Evolutionary conservation across 2,888 invertebrate species (phyloP), one percentile per base, ranked within the genome.

Genomic region (Pardosa pseudoannulata): DNA sequence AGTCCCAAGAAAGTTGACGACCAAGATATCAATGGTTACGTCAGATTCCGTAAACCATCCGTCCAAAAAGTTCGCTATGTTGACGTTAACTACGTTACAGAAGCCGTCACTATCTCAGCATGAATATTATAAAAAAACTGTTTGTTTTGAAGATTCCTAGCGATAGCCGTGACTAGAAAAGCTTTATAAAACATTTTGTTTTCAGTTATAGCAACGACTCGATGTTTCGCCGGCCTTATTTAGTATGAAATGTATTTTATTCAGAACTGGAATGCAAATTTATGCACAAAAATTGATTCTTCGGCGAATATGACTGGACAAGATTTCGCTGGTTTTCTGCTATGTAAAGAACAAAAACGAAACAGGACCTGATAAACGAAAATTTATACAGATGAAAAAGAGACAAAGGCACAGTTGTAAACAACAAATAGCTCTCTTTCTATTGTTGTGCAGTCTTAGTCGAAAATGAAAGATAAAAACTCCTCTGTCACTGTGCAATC

Each of bases 61-160:
- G 86, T 79, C 86, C 86, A 86, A 9, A 79, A 74, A 32, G 36
- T 85, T 28, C 67, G 65, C 39, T 86, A 86, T 36, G 73, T 86
- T 11, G 79, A 86, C 62, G 79, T 79, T 27, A 46, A 86, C 27
- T 86, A 86, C 64, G 79, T 86, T 64, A 65, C 79, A 6, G 86
- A 86, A 67, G 71, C 86, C 9, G 86, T 86, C 41, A 86, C 86
- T 0, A 86, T 86, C 46, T 79, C 86, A 3, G 86, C 86, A 19
- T 85, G 71, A 80, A 39, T 16, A 31, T 29, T n/a, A n/a, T 23
- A 11, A n/a, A n/a, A n/a, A n/a, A 19, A 23, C 2, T 27, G 41
- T 31, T 11, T 19, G 28, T 62, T 13, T 27, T 36, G 16, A n/a
- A 9, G 64, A 32, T 36, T 29, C 62, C 27, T 71, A 64, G 79